Base-by-base conservation (phyloP, 2,888 invertebrate genomes). In the Lycaena phlaeas region DNA sequence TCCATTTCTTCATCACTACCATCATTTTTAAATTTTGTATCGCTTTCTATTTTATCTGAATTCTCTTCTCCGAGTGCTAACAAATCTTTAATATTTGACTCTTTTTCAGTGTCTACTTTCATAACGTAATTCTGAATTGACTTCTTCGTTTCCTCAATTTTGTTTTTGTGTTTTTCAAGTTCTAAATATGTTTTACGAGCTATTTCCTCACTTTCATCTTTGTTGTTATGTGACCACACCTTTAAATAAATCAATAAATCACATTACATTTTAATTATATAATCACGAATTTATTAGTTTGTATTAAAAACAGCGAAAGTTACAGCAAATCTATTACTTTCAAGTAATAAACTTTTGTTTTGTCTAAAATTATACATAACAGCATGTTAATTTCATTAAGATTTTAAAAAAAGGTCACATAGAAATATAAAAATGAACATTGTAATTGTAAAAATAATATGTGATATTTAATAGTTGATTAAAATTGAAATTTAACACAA, bases 1-100 rank as follows among this genome's bases (percentile, higher is more conserved):
- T 89, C 90, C 38, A 88, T 82, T 56, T 92, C 92, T 2, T 89
- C 89, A 36, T 89, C 89, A 53, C 87, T 87, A 15, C 72, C 68
- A 51, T 64, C 53, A 52, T 57, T 65, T 1, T 31, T 45, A 41
- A 56, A 72, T 56, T 63, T 71, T 14, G 40, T 31, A 39, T 57
- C 59, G 11, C 43, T 34, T 41, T 53, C 50, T 46, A 51, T 59
- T 15, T 52, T 38, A 30, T 51, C 44, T 36, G 54, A 54, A 38
- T 70, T 65, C 37, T 84, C 74, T 74, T 92, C 92, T 43, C 91
- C 91, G 55, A 88, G 75, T 44, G 90, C 89, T 46, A 92, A 70
- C 42, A 92, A 65, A 57, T 89, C 86, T 38, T 85, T 85, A 11
- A 92, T 87, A 76, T 90, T 86, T 44, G 79, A 63, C 44, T 74